phyloP scores from a whole-genome alignment of 2,797 vertebrate species.

The Anguilla pacifica region DNA sequence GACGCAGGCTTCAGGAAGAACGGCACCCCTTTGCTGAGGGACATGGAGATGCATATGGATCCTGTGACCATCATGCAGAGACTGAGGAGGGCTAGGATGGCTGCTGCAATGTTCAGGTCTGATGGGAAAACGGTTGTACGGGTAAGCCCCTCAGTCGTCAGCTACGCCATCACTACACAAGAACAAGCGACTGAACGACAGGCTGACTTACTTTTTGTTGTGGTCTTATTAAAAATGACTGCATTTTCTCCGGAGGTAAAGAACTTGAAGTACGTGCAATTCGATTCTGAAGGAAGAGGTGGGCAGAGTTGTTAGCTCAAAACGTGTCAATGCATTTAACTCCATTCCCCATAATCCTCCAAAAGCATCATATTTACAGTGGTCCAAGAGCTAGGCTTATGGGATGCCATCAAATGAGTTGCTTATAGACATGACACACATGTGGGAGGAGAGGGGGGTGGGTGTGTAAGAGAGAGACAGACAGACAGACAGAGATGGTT shows the following conservation, averaged over 20 bases:
- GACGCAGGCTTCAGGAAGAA: constrained; percentile 88
- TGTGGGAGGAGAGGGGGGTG: neutral
- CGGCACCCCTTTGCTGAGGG: constrained; percentile 82
- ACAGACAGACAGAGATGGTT: constrained; percentile 42
- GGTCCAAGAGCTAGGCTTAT: neutral
- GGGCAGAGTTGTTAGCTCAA: constrained; percentile 17
- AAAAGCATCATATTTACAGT: constrained; percentile 63
- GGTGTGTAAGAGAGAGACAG: neutral
- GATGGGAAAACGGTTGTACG: constrained; percentile 14
- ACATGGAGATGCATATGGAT: constrained; percentile 84
- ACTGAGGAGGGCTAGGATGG: constrained; percentile 78
- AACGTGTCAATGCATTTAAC: constrained; percentile 33
- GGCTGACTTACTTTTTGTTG: constrained; percentile 78
- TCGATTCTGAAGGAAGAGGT: constrained; percentile 73
- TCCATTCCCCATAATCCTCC: constrained; percentile 59
- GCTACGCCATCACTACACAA: neutral
- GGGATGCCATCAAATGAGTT: neutral
- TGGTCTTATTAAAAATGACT: constrained; percentile 84
- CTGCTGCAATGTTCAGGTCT: constrained; percentile 82
- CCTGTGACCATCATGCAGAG: constrained; percentile 84
- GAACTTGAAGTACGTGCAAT: constrained; percentile 91
- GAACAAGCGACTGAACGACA: neutral
- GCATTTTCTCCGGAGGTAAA: constrained; percentile 90
- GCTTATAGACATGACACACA: constrained; percentile 10
- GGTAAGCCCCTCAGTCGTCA: neutral